Evolutionary conservation across 2,113 vertebrate genomes (phyloP), one percentile per base, ranked within the genome.

Genomic region (Galeopterus variegatus): DNA sequence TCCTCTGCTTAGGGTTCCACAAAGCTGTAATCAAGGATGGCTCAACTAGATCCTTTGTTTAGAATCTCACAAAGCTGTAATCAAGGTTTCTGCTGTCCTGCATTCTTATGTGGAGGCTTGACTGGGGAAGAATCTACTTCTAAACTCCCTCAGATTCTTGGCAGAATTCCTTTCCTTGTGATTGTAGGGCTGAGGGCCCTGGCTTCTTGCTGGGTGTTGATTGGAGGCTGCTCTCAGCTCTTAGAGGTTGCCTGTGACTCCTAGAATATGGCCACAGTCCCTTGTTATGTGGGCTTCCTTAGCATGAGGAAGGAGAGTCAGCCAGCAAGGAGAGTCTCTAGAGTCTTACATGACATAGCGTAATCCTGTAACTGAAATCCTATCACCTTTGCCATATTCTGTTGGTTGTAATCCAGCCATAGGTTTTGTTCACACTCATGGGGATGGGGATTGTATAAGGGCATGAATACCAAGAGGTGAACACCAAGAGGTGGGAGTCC

Each of bases 61-160:
- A 69, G 60, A n/a, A 65, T 81, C 12, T n/a, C 41, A 81, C 13
- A 67, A 3, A 89, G 3, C 28, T 67, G 8, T 90, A 48, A 45
- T 67, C 58, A 96, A 81, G n/a, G 24, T 84, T 92, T 94, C 15
- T 1, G 41, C 19, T 85, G 15, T 88, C 62, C 52, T 85, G 5
- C 18, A 86, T 94, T 89, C 50, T 84, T 94, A 79, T 85, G 18
- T 72, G 83, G 92, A 92, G 77, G 33, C 36, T 82, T 84, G 56
- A 67, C 24, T 77, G 36, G 72, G 33, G 50, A 77, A 67, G 13
- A 86, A 87, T 84, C 87, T 70, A 31, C n/a, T 93, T 97, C 45
- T 93, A 58, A 92, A 84, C 24, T 73, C 72, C n/a, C 33, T 83
- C 23, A 67, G 14, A 62, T 77, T 92, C 33, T 92, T 80, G 33